These are phyloP conservation scores for Furcula furcula DNA, from an alignment of 2,888 invertebrate genomes.

Conservation along the genomic window DNA sequence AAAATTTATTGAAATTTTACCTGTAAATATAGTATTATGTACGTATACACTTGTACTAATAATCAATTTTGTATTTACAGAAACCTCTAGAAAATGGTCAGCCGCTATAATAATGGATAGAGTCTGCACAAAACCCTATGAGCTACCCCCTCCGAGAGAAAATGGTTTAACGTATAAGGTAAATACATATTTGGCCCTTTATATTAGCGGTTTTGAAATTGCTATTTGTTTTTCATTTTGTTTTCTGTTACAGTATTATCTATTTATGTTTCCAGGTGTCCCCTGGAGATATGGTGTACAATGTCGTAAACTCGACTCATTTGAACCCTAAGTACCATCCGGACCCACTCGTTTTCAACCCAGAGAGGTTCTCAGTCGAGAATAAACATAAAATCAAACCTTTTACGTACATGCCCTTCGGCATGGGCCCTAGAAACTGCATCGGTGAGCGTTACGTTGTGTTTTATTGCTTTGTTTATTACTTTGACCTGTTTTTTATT, in stretches of 20 bases:
- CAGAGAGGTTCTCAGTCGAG: conserved; percentile 77
- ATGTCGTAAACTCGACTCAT: conserved; percentile 42
- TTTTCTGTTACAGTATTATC: no score
- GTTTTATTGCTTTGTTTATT: no score
- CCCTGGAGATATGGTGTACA: conserved; percentile 37
- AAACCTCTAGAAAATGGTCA: conserved; percentile 61
- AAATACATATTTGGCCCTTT: no score
- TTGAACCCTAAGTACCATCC: conserved; percentile 71
- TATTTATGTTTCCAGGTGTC: conserved; percentile 36
- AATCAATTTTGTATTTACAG: no score
- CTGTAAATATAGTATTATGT: no score
- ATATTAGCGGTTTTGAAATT: no score
- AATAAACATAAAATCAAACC: conserved; percentile 64
- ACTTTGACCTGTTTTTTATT: no score
- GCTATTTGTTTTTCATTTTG: no score
- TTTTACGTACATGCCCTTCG: conserved; percentile 71
- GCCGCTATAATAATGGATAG: conserved; percentile 62
- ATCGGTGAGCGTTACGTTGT: conserved; percentile 5
- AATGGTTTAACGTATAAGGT: conserved; percentile 42
- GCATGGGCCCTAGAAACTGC: conserved; percentile 81
- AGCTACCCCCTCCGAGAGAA: conserved; percentile 44
- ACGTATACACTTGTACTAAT: no score
- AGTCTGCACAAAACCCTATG: conserved; percentile 60
- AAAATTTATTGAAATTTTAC: no score
- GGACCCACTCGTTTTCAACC: conserved; percentile 78